Evolutionary conservation across 2,888 invertebrate genomes (phyloP).

Genomic region (Anarsia innoxiella): DNA sequence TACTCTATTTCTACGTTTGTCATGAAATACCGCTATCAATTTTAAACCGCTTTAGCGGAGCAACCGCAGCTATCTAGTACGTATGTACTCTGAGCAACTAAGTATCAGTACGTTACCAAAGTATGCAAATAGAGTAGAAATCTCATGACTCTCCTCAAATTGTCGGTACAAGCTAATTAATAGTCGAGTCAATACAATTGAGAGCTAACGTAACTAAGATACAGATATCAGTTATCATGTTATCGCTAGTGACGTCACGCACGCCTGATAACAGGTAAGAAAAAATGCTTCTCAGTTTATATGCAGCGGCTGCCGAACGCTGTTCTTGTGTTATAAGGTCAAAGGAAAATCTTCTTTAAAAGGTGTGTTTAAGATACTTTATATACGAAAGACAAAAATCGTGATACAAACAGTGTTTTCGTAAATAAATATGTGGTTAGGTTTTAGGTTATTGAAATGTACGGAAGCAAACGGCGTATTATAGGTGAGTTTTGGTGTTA

Average conservation of each 20-base stretch:
- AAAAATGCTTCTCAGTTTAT: conserved; percentile 1
- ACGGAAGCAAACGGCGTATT: conserved; percentile 1
- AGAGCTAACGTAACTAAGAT: conserved; percentile 18
- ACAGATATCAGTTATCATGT: conserved; percentile 30
- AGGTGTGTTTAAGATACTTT: not conserved
- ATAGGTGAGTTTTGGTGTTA: not conserved
- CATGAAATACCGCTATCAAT: no score
- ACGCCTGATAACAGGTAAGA: conserved; percentile 37
- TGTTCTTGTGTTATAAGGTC: no score
- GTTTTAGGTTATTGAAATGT: conserved; percentile 2
- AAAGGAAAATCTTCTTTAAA: not conserved
- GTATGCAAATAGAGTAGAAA: no score
- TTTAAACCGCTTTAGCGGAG: no score
- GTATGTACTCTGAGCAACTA: no score
- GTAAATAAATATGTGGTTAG: not conserved
- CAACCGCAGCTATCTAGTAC: no score
- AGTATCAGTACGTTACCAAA: no score
- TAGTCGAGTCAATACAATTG: conserved; percentile 21
- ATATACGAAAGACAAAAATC: conserved; percentile 8
- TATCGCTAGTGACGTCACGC: conserved; percentile 49
- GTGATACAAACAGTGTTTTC: not conserved
- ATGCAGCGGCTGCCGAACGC: no score
- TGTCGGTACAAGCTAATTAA: no score
- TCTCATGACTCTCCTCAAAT: no score
- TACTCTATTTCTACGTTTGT: no score